Evolutionary conservation across 2,113 vertebrate genomes (phyloP).

Genomic region (Eretmochelys imbricata): DNA sequence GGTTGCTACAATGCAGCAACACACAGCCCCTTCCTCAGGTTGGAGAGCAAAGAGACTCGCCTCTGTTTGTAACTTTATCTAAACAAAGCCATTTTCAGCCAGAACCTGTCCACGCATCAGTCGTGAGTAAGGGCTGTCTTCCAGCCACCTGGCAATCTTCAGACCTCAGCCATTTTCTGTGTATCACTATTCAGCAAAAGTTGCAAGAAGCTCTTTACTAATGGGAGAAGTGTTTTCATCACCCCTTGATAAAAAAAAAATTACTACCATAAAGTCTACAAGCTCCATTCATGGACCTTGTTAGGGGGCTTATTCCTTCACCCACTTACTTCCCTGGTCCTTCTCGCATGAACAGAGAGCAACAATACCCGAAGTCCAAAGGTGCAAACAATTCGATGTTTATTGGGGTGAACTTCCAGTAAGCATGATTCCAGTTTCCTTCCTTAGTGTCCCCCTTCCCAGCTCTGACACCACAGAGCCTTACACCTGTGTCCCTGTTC

Average conservation of each 20-base stretch:
- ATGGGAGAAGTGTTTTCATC: neutral
- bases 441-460: no score
- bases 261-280: neutral
- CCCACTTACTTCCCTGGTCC: no score
- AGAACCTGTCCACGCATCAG: neutral
- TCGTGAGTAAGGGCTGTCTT: neutral
- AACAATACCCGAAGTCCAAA: no score
- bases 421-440: no score
- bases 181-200: slow-evolving; percentile 54
- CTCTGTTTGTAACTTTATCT: slow-evolving; percentile 6
- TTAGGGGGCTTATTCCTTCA: no score
- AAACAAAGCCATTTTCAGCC: neutral
- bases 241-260: neutral
- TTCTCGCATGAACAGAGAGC: no score
- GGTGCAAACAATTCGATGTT: no score
- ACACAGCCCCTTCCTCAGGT: neutral
- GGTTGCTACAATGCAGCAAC: no score
- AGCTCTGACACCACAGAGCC: no score
- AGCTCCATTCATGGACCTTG: neutral
- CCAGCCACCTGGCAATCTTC: slow-evolving; percentile 56
- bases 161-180: slow-evolving; percentile 57
- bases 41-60: neutral
- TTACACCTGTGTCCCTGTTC: no score
- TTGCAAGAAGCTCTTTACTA: slow-evolving; percentile 23
- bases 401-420: no score